Base-by-base conservation (phyloP, 2,888 invertebrate genomes). In the Luffia ferchaultella region DNA sequence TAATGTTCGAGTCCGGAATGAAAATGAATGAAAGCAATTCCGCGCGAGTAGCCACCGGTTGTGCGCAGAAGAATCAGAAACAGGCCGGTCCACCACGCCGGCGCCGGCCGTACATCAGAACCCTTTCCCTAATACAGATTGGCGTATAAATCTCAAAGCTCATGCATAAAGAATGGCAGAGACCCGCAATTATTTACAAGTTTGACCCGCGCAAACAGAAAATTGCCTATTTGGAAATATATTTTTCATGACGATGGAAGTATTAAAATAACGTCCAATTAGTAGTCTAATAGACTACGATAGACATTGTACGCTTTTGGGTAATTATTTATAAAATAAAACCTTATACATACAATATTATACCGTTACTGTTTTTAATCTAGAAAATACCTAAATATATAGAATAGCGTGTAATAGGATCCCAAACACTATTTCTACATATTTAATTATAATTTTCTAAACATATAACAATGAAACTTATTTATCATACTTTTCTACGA, bases 151-250 rank as follows among this genome's bases (percentile, higher is more conserved):
- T 65, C 67, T 62, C 64, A 57, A 60, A 63, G 62, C 61, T 63
- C 67, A 67, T 70, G 67, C 64, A 69, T 70, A 68, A 67, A 67
- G 62, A 64, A 70, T 63, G 58, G 62, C 54, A 45, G 30, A 18
- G 48, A 20, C 48, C 43, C 48, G 48, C 52, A 52, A 66, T 66
- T 66, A 68, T 58, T 60, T 57, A 61, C 57, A 54, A 65, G 64
- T 43, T 45, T 48, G 49, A 50, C 41, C 43, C 19, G 42, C 41
- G 20, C 41, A 46, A 51, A 51, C 48, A 62, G 60, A 59, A 62
- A 57, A 55, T 49, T 52, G 58, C 57, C 58, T 59, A 57, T 59
- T 60, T 20, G 41, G 43, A 50, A 53, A 50, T 48, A 50, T 50
- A 46, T 50, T 53, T 50, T 48, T n/a, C 12, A 3, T 7, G 3